Base-by-base conservation (phyloP, 2,888 invertebrate species). In the Myathropa florea region DNA sequence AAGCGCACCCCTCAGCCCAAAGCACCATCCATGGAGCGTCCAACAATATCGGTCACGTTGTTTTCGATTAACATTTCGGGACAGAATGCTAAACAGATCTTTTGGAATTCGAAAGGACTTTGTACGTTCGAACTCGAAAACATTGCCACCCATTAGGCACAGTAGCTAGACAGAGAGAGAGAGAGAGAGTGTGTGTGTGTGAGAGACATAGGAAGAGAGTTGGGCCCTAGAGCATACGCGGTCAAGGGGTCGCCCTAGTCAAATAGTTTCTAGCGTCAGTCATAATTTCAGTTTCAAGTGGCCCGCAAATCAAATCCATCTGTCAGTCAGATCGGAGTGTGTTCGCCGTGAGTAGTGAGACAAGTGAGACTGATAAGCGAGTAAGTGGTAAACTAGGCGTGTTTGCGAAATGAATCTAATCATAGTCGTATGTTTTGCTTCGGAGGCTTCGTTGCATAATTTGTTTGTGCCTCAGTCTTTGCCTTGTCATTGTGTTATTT, bases 41-140 rank as follows among this genome's bases (percentile, higher is more conserved):
- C 76, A 55, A 68, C 72, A 68, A 85, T 78, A 73, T 85, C 81
- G 73, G 63, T 85, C 73, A 85, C 77, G 46, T 73, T 85, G 60
- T 77, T 81, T 63, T 85, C 77, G 64, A 85, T 85, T 70, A 85
- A 85, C 85, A 82, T 85, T 77, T 85, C 77, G 63, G 81, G 73
- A 73, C 81, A 81, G 59, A 85, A 81, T 85, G 85, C 85, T 77
- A 77, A 81, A 64, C 77, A 81, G 59, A 81, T 85, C 55, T 77
- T 83, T 77, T 85, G 81, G 73, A 73, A 77, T 78, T 81, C 60
- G 4, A 70, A 73, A 73, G 81, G 60, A 78, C 76, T 73, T 85
- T 85, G 85, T 73, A 85, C 70, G 77, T 81, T 67, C 46, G 7
- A 18, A 3, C n/a, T 75, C 33, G 55, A 72, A 18, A 59, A 33